A percentile compares a stretch with the other conserved stretches of the same genome.
Evolutionary conservation across 2,888 invertebrate genomes (phyloP).

Genomic region (Drosophila rellima): DNA sequence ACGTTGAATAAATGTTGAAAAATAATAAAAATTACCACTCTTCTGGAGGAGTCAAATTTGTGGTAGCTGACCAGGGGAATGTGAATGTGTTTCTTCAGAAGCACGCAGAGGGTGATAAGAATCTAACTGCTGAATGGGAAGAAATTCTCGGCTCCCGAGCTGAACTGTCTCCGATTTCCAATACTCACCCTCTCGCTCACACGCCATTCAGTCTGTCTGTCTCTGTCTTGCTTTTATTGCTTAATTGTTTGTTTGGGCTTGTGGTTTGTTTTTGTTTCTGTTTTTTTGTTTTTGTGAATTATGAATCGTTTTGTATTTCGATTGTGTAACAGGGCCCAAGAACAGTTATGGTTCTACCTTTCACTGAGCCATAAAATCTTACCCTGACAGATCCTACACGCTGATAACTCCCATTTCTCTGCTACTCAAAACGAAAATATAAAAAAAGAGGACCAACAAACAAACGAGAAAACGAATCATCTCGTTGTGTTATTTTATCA

Average conservation of each 20-base stretch:
- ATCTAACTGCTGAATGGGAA: conserved; percentile 35
- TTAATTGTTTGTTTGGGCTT: conserved; percentile 73
- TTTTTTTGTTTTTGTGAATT: conserved; percentile 47
- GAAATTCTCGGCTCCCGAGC: conserved; percentile 62
- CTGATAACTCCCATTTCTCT: conserved; percentile 67
- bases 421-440: conserved; percentile 56
- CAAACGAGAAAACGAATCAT: conserved; percentile 63
- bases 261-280: conserved; percentile 47
- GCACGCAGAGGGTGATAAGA: conserved; percentile 68
- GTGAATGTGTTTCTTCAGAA: conserved; percentile 65
- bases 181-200: conserved; percentile 31
- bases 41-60: conserved; percentile 16
- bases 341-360: conserved; percentile 74
- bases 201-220: neutral
- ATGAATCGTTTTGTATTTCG: conserved; percentile 68
- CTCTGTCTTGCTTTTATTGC: conserved; percentile 71
- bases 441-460: neutral
- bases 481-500: conserved; percentile 84
- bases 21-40: conserved; percentile 44
- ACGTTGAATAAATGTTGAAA: conserved; percentile 16
- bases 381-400: conserved; percentile 66
- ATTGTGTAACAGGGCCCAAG: conserved; percentile 75
- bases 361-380: conserved; percentile 67
- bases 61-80: conserved; percentile 36
- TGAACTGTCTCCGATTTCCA: conserved; percentile 63